A percentile compares a stretch with the other conserved stretches of the same genome.
Evolutionary conservation across 2,888 invertebrate genomes (phyloP).

Genomic region (Blastobasis adustella): DNA sequence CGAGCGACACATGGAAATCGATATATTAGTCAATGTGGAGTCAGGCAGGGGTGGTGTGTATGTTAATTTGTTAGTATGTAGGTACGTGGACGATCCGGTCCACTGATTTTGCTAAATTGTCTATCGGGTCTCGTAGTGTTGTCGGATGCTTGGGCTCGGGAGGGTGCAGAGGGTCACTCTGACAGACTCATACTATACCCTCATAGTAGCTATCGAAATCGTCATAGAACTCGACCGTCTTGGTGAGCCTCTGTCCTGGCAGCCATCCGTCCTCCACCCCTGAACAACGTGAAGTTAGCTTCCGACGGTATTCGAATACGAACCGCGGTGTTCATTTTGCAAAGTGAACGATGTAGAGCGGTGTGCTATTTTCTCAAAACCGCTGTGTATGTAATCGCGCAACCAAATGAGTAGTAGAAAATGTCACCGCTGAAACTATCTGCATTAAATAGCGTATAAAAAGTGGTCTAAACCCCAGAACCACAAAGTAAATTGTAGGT

Average conservation of each 20-base stretch:
- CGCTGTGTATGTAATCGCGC: background rate
- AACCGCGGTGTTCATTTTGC: constrained; percentile 27
- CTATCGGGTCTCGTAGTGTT: constrained; percentile 28
- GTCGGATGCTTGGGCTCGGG: constrained; percentile 39
- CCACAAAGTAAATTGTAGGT: too few species aligned
- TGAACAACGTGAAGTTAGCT: constrained; percentile 60
- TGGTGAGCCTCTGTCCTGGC: constrained; percentile 71
- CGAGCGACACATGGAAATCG: constrained; percentile 23
- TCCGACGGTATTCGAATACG: constrained; percentile 35
- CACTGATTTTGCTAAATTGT: constrained; percentile 6
- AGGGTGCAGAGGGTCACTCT: constrained; percentile 56
- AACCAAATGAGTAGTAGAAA: too few species aligned
- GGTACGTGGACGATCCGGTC: background rate
- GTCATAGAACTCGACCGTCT: constrained; percentile 67
- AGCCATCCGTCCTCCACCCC: constrained; percentile 70
- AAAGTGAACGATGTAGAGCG: constrained; percentile 26
- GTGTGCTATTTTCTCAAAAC: constrained; percentile 21
- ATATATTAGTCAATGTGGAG: constrained; percentile 21
- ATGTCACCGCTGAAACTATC: too few species aligned
- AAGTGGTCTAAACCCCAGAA: too few species aligned
- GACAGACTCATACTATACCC: constrained; percentile 59
- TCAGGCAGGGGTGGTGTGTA: constrained; percentile 14
- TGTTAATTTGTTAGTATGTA: constrained; percentile 15
- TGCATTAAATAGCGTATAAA: too few species aligned
- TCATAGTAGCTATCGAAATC: constrained; percentile 68